A percentile compares a stretch with the other conserved stretches of the same genome.
Conservation (phyloP, 2,888 invertebrate genomes). For the Volucella zonaria region DNA sequence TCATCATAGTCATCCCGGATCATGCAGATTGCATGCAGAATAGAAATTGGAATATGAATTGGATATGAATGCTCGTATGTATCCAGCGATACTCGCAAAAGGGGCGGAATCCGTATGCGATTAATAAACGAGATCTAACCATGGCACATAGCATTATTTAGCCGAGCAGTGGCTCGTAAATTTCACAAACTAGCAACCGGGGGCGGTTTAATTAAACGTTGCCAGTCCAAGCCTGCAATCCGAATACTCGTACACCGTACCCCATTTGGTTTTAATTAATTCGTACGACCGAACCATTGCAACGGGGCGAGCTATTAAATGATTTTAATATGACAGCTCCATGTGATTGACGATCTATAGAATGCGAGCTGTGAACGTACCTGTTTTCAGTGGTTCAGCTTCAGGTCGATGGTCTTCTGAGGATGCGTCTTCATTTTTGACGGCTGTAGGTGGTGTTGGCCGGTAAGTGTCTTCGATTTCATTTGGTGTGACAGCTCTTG, state of each 20-base stretch:
- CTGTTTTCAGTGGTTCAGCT: conserved; percentile 29
- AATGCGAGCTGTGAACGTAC: conserved; percentile 40
- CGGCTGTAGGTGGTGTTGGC: conserved; percentile 32
- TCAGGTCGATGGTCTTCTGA: conserved; percentile 37
- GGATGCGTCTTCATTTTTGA: conserved; percentile 46
- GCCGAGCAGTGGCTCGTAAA: conserved; percentile 45
- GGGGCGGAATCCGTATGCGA: conserved; percentile 55
- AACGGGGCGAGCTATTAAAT: conserved; percentile 48
- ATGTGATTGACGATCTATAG: conserved; percentile 47
- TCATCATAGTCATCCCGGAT: background rate
- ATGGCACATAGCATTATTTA: conserved; percentile 22
- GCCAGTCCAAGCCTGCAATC: background rate
- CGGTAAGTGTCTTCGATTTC: conserved; percentile 9
- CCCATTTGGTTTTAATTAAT: conserved; percentile 63
- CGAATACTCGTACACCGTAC: background rate
- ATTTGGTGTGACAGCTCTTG: conserved; percentile 1
- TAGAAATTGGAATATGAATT: background rate
- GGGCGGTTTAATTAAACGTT: conserved; percentile 71
- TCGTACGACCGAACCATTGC: conserved; percentile 41
- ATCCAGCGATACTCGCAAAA: background rate
- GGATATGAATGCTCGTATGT: conserved; percentile 4
- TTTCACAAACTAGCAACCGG: conserved; percentile 49
- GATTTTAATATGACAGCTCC: conserved; percentile 67
- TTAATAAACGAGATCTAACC: conserved; percentile 67
- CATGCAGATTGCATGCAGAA: conserved; percentile 66